Percentiles rank a stretch among this genome's conserved stretches.
These are phyloP conservation scores for Synergus itoensis DNA, from an alignment of 2,888 invertebrate genomes.

Conservation along the genomic window DNA sequence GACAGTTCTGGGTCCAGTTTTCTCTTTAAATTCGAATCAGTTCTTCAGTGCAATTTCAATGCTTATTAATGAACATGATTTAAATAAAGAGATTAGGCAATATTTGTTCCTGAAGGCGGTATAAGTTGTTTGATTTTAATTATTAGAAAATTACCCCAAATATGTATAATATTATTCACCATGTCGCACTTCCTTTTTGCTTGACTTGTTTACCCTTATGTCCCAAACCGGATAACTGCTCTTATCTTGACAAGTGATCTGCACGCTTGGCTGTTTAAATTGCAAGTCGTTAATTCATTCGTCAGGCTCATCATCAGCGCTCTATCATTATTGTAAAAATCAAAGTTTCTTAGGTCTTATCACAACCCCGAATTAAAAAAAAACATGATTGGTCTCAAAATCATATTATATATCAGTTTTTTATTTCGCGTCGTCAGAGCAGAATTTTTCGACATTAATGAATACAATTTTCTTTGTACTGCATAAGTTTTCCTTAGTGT, in stretches of 20 bases:
- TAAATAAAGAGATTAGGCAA: no score
- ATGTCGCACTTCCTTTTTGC: slow-evolving; percentile 12
- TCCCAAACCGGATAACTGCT: not conserved
- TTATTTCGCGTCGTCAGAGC: no score
- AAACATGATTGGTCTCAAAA: no score
- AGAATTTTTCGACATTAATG: no score
- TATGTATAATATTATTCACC: not conserved
- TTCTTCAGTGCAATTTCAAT: no score
- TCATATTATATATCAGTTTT: no score
- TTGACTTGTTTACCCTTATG: slow-evolving; percentile 1
- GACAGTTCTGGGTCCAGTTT: not conserved
- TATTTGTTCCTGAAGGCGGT: not conserved
- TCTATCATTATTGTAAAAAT: not conserved
- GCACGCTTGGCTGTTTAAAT: not conserved
- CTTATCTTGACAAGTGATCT: slow-evolving; percentile 19
- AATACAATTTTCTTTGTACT: no score
- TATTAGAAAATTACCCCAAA: not conserved
- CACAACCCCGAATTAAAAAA: not conserved
- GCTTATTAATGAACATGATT: no score
- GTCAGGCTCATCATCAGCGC: not conserved
- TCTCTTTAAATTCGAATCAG: no score
- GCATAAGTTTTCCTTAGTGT: no score
- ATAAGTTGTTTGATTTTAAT: not conserved
- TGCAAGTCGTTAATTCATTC: slow-evolving; percentile 7
- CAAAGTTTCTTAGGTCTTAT: not conserved